These are phyloP conservation scores for Plotosus lineatus DNA, from an alignment of 2,113 vertebrate genomes.

Conservation along the genomic window DNA sequence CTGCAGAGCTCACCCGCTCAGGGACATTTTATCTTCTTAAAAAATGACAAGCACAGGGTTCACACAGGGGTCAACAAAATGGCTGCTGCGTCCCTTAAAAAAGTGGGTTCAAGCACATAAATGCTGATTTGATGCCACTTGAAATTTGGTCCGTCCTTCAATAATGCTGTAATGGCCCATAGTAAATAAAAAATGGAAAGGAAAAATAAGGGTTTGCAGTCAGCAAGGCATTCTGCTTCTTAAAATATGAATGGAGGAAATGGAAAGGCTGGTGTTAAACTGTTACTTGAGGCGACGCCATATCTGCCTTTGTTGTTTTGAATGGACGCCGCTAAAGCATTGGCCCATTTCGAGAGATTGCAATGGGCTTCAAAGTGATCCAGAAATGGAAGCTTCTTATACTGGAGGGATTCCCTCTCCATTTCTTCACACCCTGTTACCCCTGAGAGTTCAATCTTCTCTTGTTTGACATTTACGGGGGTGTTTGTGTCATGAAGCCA, in stretches of 20 bases:
- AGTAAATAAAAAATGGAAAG: neutral
- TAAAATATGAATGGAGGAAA: neutral
- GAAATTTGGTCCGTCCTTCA: constrained; percentile 1
- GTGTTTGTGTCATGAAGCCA: no score
- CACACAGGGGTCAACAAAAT: constrained; percentile 69
- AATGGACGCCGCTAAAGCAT: neutral
- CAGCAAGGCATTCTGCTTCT: neutral
- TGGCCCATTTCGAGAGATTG: constrained; percentile 27
- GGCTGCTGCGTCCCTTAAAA: constrained; percentile 56
- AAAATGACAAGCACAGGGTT: constrained; percentile 68
- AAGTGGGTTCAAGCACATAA: constrained; percentile 50
- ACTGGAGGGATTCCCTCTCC: constrained; percentile 27
- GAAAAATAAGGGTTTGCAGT: neutral
- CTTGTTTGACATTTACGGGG: constrained; percentile 30
- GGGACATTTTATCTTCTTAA: constrained; percentile 68
- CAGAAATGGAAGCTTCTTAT: constrained; percentile 20
- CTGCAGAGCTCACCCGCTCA: constrained; percentile 55
- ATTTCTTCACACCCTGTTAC: constrained; percentile 17
- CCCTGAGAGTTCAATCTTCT: constrained; percentile 7
- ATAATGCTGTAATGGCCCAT: constrained; percentile 10
- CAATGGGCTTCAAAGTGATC: constrained; percentile 19
- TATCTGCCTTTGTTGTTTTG: constrained; percentile 10
- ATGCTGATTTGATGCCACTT: constrained; percentile 45
- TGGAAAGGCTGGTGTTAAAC: neutral
- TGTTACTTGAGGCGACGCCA: neutral